Evolutionary conservation across 1,140 invertebrate species (phyloP), one percentile per base, ranked within the genome.

Genomic region (Argopecten irradians): DNA sequence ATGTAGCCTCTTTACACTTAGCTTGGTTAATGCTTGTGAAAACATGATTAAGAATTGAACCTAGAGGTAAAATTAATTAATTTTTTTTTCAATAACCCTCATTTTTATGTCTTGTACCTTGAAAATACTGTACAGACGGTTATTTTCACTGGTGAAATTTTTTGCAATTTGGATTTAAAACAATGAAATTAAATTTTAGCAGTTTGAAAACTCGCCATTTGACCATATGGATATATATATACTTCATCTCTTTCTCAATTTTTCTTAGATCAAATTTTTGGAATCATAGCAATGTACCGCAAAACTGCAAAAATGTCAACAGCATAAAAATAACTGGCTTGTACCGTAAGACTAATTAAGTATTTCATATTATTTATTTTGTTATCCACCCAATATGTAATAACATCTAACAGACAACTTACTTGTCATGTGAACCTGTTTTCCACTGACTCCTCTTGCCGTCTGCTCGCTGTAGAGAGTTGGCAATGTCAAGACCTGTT

Each of bases 391-490:
- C 46, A 55, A n/a, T 55, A 55, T n/a, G n/a, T 14, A 13, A 13
- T 14, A 55, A 13, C 46, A 55, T 14, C 13, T n/a, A 55, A 55
- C 46, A 55, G n/a, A 55, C 34, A 14, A 89, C 91, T 89, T 89
- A 93, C 93, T 94, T 92, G 83, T 89, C 91, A 71, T 87, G 87
- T 28, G 28, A 84, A 39, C 90, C 87, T 34, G 90, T 91, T 87
- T 93, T 94, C 94, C 94, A 95, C 22, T 92, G 93, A 36, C 93
- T 92, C 85, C 94, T 89, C 83, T 92, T 94, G 22, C 93, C 93
- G 85, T 94, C 94, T 41, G 89, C 84, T 83, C 92, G 92, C n/a
- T 93, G 92, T 33, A 94, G 33, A 33, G 90, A 86, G 83, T 93
- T 93, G 34, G 93, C 91, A 84, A 94, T 92, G 86, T 94, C 93